Percentiles rank a stretch among this genome's conserved stretches.
These are phyloP conservation scores for Lagopus muta DNA, from an alignment of 2,113 vertebrate species.

Conservation along the genomic window DNA sequence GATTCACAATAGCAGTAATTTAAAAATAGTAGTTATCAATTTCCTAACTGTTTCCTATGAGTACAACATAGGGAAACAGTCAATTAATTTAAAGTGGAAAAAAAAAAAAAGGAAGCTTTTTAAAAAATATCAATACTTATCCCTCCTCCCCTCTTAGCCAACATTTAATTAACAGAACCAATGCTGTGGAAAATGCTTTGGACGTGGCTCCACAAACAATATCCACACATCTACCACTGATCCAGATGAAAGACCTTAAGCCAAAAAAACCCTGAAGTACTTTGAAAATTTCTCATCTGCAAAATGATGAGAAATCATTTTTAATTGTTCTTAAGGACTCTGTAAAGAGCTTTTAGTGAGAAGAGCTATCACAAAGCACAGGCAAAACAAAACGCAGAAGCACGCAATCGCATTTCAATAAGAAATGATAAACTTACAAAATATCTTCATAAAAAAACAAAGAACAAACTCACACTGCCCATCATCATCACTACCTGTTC, in stretches of 20 bases:
- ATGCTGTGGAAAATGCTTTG: neutral
- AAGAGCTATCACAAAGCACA: neutral
- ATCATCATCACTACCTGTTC: neutral
- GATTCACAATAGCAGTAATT: neutral
- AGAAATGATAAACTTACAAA: neutral
- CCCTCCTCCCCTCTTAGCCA: neutral
- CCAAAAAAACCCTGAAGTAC: neutral
- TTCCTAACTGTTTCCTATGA: neutral
- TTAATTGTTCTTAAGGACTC: neutral
- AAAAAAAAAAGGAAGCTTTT: neutral
- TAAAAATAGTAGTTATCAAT: neutral
- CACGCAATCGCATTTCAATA: neutral
- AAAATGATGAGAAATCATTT: neutral
- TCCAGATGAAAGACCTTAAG: neutral
- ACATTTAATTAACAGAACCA: constrained; percentile 22
- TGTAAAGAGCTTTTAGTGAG: neutral
- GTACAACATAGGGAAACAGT: neutral
- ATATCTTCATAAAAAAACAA: neutral
- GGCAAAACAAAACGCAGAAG: neutral
- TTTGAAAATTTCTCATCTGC: neutral
- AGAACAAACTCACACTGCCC: accelerated
- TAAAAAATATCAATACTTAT: neutral
- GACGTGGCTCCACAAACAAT: neutral
- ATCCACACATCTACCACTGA: neutral
- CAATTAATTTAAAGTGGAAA: neutral